A percentile compares a stretch with the other conserved stretches of the same genome.
These are phyloP conservation scores for Lithophane leautieri DNA, from an alignment of 2,888 invertebrate genomes.

Conservation along the genomic window DNA sequence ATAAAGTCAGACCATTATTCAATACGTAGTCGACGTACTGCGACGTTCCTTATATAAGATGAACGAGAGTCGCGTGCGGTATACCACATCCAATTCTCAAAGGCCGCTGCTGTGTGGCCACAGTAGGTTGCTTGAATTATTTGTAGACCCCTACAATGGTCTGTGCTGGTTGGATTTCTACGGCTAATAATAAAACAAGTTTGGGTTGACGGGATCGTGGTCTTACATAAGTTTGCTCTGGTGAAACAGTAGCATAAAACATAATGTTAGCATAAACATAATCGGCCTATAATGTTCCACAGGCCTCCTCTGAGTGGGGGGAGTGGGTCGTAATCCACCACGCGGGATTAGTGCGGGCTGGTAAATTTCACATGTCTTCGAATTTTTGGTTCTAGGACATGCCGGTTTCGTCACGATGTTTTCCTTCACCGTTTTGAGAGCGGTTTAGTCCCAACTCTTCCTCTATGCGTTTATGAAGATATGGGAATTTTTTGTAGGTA, in stretches of 20 bases:
- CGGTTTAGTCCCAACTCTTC: no score
- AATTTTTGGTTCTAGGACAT: no score
- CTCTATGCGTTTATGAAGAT: no score
- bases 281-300: no score
- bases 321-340: no score
- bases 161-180: slow-evolving; percentile 8
- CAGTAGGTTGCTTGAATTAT: slow-evolving; percentile 43
- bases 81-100: slow-evolving; percentile 36
- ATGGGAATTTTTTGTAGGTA: no score
- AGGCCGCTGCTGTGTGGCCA: slow-evolving; percentile 7
- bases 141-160: slow-evolving; percentile 16
- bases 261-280: neutral
- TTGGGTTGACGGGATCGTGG: neutral
- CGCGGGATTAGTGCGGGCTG: no score
- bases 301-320: no score
- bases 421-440: no score
- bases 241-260: neutral
- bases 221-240: neutral
- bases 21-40: slow-evolving; percentile 30
- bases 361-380: no score
- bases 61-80: slow-evolving; percentile 13
- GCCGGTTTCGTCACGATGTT: no score
- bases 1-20: slow-evolving; percentile 36
- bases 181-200: neutral
- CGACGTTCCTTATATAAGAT: slow-evolving; percentile 34